Conservation (phyloP, 2,888 invertebrate species). For the Epistrophe eligans region DNA sequence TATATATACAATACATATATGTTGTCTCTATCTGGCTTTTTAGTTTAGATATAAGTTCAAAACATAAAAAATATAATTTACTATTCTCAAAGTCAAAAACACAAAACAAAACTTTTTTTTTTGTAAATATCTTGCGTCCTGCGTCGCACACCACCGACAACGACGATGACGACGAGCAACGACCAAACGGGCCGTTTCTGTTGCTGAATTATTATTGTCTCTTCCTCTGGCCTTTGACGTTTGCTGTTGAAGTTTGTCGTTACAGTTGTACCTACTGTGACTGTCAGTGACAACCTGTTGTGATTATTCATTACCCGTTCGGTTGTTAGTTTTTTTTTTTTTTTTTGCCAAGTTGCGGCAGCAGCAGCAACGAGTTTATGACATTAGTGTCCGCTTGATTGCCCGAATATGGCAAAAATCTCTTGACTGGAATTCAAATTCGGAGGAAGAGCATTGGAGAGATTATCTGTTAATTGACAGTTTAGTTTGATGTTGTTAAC, state of each 20-base stretch:
- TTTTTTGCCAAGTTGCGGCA: conserved; percentile 4
- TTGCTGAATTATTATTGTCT: conserved; percentile 43
- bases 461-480: conserved; percentile 71
- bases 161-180: neutral
- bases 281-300: conserved; percentile 68
- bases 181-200: no score
- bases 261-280: conserved; percentile 48
- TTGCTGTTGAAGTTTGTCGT: conserved; percentile 43
- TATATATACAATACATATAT: neutral
- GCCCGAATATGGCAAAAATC: conserved; percentile 70
- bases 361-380: conserved; percentile 48
- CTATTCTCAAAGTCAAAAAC: conserved; percentile 37
- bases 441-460: conserved; percentile 71
- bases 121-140: conserved; percentile 23
- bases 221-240: conserved; percentile 62
- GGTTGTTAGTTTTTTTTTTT: neutral
- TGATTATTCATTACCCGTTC: conserved; percentile 54
- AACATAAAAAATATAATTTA: conserved; percentile 20
- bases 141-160: neutral
- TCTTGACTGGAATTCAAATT: conserved; percentile 76
- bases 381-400: conserved; percentile 60
- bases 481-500: conserved; percentile 65
- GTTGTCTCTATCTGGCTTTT: neutral
- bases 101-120: conserved; percentile 28
- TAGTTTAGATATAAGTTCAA: conserved; percentile 4